phyloP scores from a whole-genome alignment of 2,113 vertebrate species.

The Xyrauchen texanus region DNA sequence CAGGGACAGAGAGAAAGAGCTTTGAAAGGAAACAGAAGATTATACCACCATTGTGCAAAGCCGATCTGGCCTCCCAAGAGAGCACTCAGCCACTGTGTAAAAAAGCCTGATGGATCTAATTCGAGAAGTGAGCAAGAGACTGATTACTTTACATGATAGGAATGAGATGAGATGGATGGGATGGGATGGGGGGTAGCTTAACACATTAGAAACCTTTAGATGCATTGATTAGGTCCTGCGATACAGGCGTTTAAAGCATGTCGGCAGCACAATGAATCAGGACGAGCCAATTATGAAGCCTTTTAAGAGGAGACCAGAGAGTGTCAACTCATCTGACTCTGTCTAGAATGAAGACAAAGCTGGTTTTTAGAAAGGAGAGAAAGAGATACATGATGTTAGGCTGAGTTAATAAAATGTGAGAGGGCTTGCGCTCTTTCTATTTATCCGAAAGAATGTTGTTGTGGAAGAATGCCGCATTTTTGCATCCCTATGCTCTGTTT shows the following conservation, averaged over 20 bases:
- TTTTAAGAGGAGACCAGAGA: slow-evolving; percentile 57
- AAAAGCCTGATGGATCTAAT: slow-evolving; percentile 46
- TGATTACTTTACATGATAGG: slow-evolving; percentile 27
- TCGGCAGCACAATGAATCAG: slow-evolving; percentile 45
- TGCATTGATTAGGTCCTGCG: slow-evolving; percentile 63
- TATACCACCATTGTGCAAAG: slow-evolving; percentile 4
- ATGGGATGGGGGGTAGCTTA: slow-evolving; percentile 52
- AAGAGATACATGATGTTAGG: slow-evolving; percentile 41
- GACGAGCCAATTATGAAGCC: slow-evolving; percentile 61
- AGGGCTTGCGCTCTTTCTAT: not conserved
- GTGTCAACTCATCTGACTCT: slow-evolving; percentile 21
- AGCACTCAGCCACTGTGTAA: slow-evolving; percentile 14
- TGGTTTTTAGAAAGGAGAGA: slow-evolving; percentile 20
- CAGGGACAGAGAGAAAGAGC: slow-evolving; percentile 39
- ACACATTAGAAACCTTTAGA: slow-evolving; percentile 69
- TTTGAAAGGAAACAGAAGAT: slow-evolving; percentile 48
- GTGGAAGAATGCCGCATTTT: not conserved
- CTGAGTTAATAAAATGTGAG: slow-evolving; percentile 31
- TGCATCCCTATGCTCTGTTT: too few species aligned
- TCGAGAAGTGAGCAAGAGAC: slow-evolving; percentile 34
- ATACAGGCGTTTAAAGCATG: slow-evolving; percentile 55
- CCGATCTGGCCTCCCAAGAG: slow-evolving; percentile 16
- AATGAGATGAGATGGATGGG: slow-evolving; percentile 24
- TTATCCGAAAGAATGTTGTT: not conserved
- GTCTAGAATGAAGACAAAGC: slow-evolving; percentile 1